Conservation (phyloP, 2,797 vertebrate species). For the Macroramphosus scolopax region DNA sequence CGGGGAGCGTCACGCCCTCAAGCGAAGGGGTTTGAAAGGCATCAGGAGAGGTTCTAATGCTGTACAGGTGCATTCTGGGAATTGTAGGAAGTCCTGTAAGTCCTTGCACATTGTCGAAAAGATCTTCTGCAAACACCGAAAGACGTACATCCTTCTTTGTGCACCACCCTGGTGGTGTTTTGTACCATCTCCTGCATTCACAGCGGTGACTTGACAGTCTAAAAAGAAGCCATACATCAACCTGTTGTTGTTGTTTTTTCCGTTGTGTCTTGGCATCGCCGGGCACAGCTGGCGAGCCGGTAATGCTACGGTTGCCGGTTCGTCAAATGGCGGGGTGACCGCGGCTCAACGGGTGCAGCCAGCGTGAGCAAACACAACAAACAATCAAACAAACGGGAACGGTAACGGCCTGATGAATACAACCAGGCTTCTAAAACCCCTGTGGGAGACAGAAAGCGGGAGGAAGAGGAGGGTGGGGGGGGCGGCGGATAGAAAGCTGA, state of each 20-base stretch:
- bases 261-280: conserved; percentile 57
- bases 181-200: background rate
- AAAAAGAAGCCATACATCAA: conserved; percentile 74
- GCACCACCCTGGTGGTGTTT: too few relatives aligned
- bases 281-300: conserved; percentile 64
- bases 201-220: conserved; percentile 65
- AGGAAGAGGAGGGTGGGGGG: background rate
- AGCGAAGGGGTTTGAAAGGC: too few relatives aligned
- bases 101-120: too few relatives aligned
- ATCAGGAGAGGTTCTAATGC: too few relatives aligned
- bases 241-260: too few relatives aligned
- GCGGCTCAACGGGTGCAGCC: conserved; percentile 57
- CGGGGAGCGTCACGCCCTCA: too few relatives aligned
- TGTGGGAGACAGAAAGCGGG: conserved; percentile 31
- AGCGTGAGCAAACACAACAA: conserved; percentile 23
- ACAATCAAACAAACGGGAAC: conserved; percentile 67
- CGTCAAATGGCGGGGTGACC: conserved; percentile 73
- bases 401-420: conserved; percentile 62
- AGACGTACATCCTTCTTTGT: too few relatives aligned
- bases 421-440: conserved; percentile 43
- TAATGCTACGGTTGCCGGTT: conserved; percentile 69
- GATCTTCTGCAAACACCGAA: too few relatives aligned
- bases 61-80: too few relatives aligned
- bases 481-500: background rate
- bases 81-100: too few relatives aligned